phyloP scores from a whole-genome alignment of 2,113 vertebrate species.

The Chamaea fasciata region DNA sequence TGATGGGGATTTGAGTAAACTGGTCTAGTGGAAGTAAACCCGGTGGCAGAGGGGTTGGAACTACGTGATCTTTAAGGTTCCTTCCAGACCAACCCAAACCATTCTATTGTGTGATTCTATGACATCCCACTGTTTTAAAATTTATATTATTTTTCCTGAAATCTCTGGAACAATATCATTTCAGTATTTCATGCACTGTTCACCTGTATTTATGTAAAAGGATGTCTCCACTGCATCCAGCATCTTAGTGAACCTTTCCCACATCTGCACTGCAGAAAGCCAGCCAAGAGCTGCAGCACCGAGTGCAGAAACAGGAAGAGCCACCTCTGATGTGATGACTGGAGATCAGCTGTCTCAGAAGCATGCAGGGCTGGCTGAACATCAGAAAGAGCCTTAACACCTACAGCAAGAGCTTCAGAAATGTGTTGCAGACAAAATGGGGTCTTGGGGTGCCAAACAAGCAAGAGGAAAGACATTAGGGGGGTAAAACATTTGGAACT shows the following conservation, averaged over 20 bases:
- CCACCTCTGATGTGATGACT: not conserved
- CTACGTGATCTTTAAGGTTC: not conserved
- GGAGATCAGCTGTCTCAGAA: not conserved
- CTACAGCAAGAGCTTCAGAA: not conserved
- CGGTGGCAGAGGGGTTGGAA: not conserved
- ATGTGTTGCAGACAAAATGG: not conserved
- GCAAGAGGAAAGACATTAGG: not conserved
- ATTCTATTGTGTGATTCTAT: not conserved
- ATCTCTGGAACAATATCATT: not conserved
- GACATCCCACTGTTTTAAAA: not conserved
- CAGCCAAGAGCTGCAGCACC: not conserved
- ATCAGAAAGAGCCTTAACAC: fast-evolving
- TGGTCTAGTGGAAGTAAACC: not conserved
- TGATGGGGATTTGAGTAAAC: not conserved
- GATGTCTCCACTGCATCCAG: not conserved
- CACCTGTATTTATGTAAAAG: not conserved
- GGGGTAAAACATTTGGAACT: not conserved
- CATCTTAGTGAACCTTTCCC: not conserved
- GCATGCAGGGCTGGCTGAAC: not conserved
- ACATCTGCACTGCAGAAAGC: not conserved
- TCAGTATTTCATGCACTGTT: not conserved
- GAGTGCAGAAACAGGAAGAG: not conserved
- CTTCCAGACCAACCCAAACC: not conserved
- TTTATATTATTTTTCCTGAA: not conserved
- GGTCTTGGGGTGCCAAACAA: not conserved